Conservation (phyloP, 1,140 invertebrate species). For the Trissolcus basalis region DNA sequence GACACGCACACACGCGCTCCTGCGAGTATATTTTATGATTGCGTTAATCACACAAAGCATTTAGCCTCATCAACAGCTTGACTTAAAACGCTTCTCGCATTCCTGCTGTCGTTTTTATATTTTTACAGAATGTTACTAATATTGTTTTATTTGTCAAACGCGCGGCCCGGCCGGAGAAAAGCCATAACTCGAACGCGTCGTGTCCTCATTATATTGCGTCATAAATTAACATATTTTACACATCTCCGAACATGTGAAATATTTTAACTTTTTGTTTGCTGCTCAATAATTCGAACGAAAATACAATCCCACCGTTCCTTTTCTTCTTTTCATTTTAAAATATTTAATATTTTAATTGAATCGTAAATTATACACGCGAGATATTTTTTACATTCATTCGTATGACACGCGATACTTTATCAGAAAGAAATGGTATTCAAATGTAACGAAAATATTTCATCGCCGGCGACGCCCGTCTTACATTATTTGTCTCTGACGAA, state of each 20-base stretch:
- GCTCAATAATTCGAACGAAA: constrained; percentile 48
- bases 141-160: constrained; percentile 59
- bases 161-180: constrained; percentile 43
- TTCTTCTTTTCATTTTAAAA: constrained; percentile 36
- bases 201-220: constrained; percentile 60
- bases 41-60: constrained; percentile 58
- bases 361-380: constrained; percentile 46
- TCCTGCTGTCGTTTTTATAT: constrained; percentile 49
- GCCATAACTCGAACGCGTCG: constrained; percentile 55
- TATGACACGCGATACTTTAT: constrained; percentile 22
- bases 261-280: constrained; percentile 54
- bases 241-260: constrained; percentile 56
- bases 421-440: constrained; percentile 23
- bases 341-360: constrained; percentile 57
- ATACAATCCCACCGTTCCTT: constrained; percentile 34
- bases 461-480: not conserved
- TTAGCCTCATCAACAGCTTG: constrained; percentile 29
- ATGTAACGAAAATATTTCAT: constrained; percentile 42
- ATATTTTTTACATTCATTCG: constrained; percentile 30
- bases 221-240: constrained; percentile 61
- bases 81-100: constrained; percentile 50
- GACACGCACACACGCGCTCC: not conserved
- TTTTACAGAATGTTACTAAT: constrained; percentile 58
- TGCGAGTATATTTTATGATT: constrained; percentile 37
- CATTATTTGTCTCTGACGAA: constrained; percentile 12